These are phyloP conservation scores for Episyrphus balteatus DNA, from an alignment of 1,140 invertebrate species.

Conservation along the genomic window DNA sequence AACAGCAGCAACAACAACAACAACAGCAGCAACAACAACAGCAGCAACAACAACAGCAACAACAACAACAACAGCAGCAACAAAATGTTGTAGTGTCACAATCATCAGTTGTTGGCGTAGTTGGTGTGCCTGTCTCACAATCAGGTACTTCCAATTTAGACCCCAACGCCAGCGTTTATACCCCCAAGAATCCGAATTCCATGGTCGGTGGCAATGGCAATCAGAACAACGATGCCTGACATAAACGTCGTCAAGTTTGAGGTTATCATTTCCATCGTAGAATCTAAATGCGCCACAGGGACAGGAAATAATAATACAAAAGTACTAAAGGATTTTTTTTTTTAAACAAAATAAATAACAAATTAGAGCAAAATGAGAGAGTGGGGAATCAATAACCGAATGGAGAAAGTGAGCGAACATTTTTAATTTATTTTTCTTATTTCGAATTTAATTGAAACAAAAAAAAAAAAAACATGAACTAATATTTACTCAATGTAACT, in stretches of 20 bases:
- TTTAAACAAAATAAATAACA: no score
- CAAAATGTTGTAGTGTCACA: constrained; percentile 23
- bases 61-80: constrained; percentile 21
- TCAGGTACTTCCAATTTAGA: constrained; percentile 57
- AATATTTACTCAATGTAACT: no score
- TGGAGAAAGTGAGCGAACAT: no score
- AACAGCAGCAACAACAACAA: constrained; percentile 8
- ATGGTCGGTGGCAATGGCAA: constrained; percentile 21
- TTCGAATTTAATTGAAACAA: no score
- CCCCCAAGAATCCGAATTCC: constrained; percentile 49
- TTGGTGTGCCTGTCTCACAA: neutral
- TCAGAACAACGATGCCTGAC: constrained; percentile 32
- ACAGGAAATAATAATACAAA: no score
- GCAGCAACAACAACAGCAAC: constrained; percentile 7
- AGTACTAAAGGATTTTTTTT: no score
- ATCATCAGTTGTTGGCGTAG: constrained; percentile 12
- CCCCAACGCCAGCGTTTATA: constrained; percentile 86
- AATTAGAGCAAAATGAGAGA: no score
- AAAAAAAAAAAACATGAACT: no score
- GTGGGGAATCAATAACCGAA: no score
- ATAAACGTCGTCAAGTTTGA: constrained; percentile 32
- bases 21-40: constrained; percentile 10
- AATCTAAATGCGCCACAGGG: no score
- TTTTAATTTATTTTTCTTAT: no score
- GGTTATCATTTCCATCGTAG: constrained; percentile 31